Percentiles rank a stretch among this genome's conserved stretches.
Conservation (phyloP, 2,797 vertebrate genomes). For the Graptemys geographica region DNA sequence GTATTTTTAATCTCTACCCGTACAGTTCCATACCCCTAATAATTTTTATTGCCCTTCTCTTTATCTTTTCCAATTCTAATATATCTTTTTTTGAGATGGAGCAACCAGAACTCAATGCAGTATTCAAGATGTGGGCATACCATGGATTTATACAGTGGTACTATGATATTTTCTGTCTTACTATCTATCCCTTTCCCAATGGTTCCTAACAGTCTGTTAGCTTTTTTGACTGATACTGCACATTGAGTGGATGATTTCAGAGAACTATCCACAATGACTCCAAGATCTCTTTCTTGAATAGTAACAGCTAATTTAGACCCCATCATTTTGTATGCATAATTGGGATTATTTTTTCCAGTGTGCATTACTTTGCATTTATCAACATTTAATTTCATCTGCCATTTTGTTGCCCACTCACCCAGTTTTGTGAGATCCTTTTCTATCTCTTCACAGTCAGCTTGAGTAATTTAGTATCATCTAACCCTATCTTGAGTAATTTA, state of each 20-base stretch:
- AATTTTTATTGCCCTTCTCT: neutral
- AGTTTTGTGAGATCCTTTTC: neutral
- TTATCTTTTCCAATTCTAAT: neutral
- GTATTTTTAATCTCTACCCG: neutral
- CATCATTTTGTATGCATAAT: neutral
- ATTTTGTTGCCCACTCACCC: neutral
- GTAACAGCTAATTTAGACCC: neutral
- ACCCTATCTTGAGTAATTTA: neutral
- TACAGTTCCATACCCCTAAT: neutral
- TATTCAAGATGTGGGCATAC: neutral
- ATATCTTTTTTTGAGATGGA: neutral
- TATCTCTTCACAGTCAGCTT: neutral
- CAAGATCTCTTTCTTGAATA: neutral
- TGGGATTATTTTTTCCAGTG: neutral
- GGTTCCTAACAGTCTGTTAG: neutral
- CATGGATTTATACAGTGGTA: neutral
- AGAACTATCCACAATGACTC: neutral
- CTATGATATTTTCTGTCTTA: neutral
- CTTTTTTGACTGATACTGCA: neutral
- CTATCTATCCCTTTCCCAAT: neutral
- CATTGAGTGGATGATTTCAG: neutral
- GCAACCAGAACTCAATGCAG: neutral
- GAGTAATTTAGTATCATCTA: neutral
- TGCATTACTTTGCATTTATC: neutral
- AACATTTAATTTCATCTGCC: neutral